Percentiles rank a stretch among this genome's conserved stretches.
phyloP scores from a whole-genome alignment of 1,140 invertebrate species.

The Chrysoperla carnea region DNA sequence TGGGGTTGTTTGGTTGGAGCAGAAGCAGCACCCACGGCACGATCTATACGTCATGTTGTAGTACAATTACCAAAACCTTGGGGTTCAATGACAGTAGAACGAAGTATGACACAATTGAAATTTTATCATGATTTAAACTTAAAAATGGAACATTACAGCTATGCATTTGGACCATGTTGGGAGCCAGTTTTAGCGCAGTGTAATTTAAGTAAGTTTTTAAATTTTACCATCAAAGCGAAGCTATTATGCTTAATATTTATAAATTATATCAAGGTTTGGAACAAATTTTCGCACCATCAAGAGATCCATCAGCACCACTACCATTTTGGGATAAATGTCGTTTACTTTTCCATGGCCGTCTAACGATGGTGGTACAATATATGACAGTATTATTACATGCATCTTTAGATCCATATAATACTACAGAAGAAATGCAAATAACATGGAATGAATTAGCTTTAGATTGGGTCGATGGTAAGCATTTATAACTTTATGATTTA shows the following conservation, averaged over 20 bases:
- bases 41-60: slow-evolving; percentile 52
- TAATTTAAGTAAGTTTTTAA: slow-evolving; percentile 50
- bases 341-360: slow-evolving; percentile 76
- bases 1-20: slow-evolving; percentile 84
- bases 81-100: slow-evolving; percentile 48
- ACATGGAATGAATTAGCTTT: slow-evolving; percentile 83
- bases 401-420: slow-evolving; percentile 94
- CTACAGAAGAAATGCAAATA: slow-evolving; percentile 96
- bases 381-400: slow-evolving; percentile 82
- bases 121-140: slow-evolving; percentile 98
- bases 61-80: slow-evolving; percentile 61
- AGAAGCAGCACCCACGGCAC: slow-evolving; percentile 62
- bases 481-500: slow-evolving; percentile 13
- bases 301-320: slow-evolving; percentile 83
- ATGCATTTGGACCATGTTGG: slow-evolving; percentile 97
- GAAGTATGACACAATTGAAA: slow-evolving; percentile 87
- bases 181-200: slow-evolving; percentile 94
- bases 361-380: slow-evolving; percentile 72
- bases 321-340: slow-evolving; percentile 98
- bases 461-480: slow-evolving; percentile 86
- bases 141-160: slow-evolving; percentile 71
- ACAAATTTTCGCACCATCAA: slow-evolving; percentile 67
- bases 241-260: neutral
- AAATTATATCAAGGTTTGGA: slow-evolving; percentile 44
- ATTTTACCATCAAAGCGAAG: neutral